These are phyloP conservation scores for Trachythela sp. DNA, from an alignment of 64 coral and sea anemone genomes.

Conservation along the genomic window DNA sequence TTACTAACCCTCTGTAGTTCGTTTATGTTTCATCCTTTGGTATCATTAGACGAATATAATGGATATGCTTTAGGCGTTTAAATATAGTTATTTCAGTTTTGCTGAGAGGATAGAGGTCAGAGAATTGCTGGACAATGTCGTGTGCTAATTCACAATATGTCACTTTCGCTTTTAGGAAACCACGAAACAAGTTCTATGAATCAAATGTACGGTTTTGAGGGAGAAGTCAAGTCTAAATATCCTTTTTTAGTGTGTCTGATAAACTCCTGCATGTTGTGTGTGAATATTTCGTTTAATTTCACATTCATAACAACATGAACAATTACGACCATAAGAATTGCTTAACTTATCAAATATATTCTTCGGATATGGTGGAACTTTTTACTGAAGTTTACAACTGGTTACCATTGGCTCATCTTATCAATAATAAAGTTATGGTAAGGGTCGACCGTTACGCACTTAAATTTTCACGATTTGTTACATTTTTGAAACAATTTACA, in stretches of 20 bases:
- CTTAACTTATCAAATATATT: constrained; percentile 85
- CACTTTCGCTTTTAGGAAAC: constrained; percentile 52
- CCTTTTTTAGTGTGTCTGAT: constrained; percentile 51
- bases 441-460: too few relatives aligned
- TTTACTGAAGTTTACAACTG: constrained; percentile 99
- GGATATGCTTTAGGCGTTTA: too few relatives aligned
- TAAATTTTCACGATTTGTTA: too few relatives aligned
- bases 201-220: constrained; percentile 99
- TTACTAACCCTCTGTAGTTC: too few relatives aligned
- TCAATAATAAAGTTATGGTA: constrained; percentile 87
- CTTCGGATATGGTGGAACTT: constrained; percentile 84
- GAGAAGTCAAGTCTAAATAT: constrained; percentile 99
- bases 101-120: too few relatives aligned
- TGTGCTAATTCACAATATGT: too few relatives aligned
- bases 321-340: background rate
- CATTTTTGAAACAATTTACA: background rate
- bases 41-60: too few relatives aligned
- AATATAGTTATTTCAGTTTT: too few relatives aligned
- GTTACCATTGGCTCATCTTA: constrained; percentile 89
- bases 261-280: too few relatives aligned
- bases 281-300: background rate
- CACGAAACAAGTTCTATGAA: constrained; percentile 96
- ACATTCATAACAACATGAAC: too few relatives aligned
- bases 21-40: too few relatives aligned
- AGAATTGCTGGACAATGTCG: too few relatives aligned